A percentile compares a stretch with the other conserved stretches of the same genome.
Conservation (phyloP, 2,113 vertebrate genomes). For the Hystrix cristata region DNA sequence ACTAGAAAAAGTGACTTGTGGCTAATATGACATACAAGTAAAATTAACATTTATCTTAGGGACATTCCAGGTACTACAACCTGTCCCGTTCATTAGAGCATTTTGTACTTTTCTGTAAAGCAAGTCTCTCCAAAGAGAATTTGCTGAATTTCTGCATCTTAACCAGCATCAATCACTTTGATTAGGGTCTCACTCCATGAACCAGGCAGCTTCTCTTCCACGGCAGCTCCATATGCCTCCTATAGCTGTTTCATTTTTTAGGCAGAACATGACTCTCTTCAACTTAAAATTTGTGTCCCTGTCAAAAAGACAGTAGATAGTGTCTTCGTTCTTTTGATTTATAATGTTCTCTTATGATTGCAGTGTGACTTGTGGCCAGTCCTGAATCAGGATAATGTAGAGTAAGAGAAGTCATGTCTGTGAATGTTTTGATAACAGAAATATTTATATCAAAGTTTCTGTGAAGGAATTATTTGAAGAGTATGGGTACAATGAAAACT, state of each 20-base stretch:
- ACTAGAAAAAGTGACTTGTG: constrained; percentile 75
- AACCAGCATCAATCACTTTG: constrained; percentile 90
- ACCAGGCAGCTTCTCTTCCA: constrained; percentile 87
- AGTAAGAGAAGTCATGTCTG: constrained; percentile 64
- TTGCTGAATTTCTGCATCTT: constrained; percentile 85
- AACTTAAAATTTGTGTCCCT: constrained; percentile 81
- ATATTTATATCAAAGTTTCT: constrained; percentile 79
- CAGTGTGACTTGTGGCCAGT: constrained; percentile 65
- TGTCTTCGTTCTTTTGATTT: constrained; percentile 81
- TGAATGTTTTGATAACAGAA: constrained; percentile 73
- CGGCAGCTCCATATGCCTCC: constrained; percentile 89
- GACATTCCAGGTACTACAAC: constrained; percentile 81
- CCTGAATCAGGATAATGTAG: constrained; percentile 26
- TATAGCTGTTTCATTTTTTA: constrained; percentile 90
- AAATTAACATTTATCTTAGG: constrained; percentile 84
- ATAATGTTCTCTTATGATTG: constrained; percentile 64
- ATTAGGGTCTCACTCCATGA: constrained; percentile 89
- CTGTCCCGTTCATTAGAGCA: constrained; percentile 83
- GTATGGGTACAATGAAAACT: constrained; percentile 81
- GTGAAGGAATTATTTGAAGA: constrained; percentile 77
- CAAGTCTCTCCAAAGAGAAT: constrained; percentile 83
- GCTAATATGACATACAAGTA: constrained; percentile 74
- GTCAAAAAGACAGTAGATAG: constrained; percentile 81
- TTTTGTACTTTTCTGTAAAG: constrained; percentile 83
- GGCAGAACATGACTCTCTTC: constrained; percentile 76